Base-by-base conservation (phyloP, 2,797 vertebrate genomes). In the Tinamus major region DNA sequence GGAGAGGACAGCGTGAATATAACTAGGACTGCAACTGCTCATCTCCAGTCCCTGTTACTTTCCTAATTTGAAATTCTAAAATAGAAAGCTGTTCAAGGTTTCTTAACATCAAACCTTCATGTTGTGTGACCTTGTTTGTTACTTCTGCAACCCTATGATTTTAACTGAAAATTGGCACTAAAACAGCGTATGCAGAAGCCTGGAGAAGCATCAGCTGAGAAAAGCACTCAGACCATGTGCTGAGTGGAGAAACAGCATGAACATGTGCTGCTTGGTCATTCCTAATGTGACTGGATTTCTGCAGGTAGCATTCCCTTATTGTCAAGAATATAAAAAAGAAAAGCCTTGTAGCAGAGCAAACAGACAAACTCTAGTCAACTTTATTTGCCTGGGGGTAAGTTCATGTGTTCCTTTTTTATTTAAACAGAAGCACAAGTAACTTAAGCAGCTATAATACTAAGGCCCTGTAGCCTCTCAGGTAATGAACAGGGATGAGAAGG, bases 1-100 rank as follows among this genome's bases (percentile, higher is more conserved):
- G 80, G 85, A 82, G 91, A 78, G 53, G 10, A 65, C 26, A 70
- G 41, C 92, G 83, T 96, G 95, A 95, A 92, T 95, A 92, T 44
- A 70, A 86, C 24, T 81, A 84, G 67, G 64, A 51, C 39, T 85
- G 80, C 79, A 91, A 79, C 81, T 92, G 29, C 48, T 95, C 79
- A 13, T 2, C 17, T 94, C 92, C 82, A 87, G 9, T 93, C 92
- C 6, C 63, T 63, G 2, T 72, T 93, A 65, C 79, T 95, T 93
- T 96, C 92, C 85, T 94, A 95, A 85, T 42, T 87, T 20, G 10
- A 88, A 88, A 55, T 67, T 81, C 71, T 89, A 77, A 64, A 87
- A n/a, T 78, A 90, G 70, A 85, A 84, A 35, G 61, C 49, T 85
- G 13, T 76, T 84, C 13, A 63, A 70, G 63, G 63, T 89, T 91